Base-by-base conservation (phyloP, 2,888 invertebrate species). In the Camptogramma bilineatum region DNA sequence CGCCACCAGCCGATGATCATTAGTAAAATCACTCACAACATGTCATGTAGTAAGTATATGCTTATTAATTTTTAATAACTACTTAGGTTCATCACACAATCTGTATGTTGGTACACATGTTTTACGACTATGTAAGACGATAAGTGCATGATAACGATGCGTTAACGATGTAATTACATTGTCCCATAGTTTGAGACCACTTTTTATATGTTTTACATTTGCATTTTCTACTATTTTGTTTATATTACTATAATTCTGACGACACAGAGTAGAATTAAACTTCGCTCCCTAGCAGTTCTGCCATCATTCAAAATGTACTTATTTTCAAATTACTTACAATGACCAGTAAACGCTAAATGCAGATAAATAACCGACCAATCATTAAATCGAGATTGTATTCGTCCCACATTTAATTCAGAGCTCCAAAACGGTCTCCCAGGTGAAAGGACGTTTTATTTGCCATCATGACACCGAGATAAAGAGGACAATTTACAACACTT, bases 361-460 rank as follows among this genome's bases (percentile, higher is more conserved):
- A 31, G 21, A 52, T 17, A 51, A 60, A 60, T 52, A 21, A 47
- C 16, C 21, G 24, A 46, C 44, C 50, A 46, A 55, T 51, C 50
- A 51, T 51, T 52, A 42, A 2, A 3, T 19, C 8, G 9, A 44
- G 28, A 39, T 53, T 48, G 13, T 44, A 28, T 46, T 31, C 60
- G 53, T 19, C 61, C 57, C 52, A 57, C 52, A 61, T 67, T 67
- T 52, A 54, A 55, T 68, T 58, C 57, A 64, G 21, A 58, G 19
- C 39, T 61, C 57, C 58, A 52, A 79, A 81, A 81, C 71, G 76
- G 70, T 79, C 72, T 74, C 72, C 70, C 83, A 82, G 84, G 86
- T 88, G 86, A 88, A 88, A 87, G 86, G 84, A 86, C 81, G 73
- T 84, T 87, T 88, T 83, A 84, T 83, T 83, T 86, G 83, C 85